Evolutionary conservation across 2,113 vertebrate species (phyloP).

Genomic region (Eurypyga helias): DNA sequence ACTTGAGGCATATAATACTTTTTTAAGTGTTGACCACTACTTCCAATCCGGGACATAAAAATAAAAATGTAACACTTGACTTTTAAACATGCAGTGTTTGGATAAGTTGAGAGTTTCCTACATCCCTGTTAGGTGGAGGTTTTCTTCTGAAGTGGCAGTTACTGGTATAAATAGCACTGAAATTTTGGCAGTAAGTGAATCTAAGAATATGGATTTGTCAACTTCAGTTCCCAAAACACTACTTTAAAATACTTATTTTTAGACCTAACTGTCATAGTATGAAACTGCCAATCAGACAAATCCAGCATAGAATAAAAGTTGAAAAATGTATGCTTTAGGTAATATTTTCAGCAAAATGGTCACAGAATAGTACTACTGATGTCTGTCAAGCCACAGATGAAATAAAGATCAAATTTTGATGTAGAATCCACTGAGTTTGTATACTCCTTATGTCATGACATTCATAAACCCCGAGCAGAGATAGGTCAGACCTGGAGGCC

Average conservation of each 20-base stretch:
- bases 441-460: not conserved
- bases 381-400: not conserved
- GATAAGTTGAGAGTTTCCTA: not conserved
- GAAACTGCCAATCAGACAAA: not conserved
- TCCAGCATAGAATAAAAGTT: not conserved
- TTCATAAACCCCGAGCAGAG: not conserved
- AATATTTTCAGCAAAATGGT: not conserved
- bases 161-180: not conserved
- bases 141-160: not conserved
- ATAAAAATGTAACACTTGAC: not conserved
- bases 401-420: not conserved
- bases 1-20: not conserved
- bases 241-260: not conserved
- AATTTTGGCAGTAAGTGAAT: not conserved
- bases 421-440: not conserved
- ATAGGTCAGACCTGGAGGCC: not conserved
- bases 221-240: not conserved
- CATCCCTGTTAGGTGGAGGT: not conserved
- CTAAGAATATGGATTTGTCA: not conserved
- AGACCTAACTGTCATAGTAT: not conserved
- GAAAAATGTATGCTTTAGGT: not conserved
- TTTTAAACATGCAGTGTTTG: not conserved
- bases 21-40: not conserved
- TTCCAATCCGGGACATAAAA: not conserved
- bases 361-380: not conserved